Conservation (phyloP, 2,113 vertebrate genomes). For the Phalacrocorax pelagicus region DNA sequence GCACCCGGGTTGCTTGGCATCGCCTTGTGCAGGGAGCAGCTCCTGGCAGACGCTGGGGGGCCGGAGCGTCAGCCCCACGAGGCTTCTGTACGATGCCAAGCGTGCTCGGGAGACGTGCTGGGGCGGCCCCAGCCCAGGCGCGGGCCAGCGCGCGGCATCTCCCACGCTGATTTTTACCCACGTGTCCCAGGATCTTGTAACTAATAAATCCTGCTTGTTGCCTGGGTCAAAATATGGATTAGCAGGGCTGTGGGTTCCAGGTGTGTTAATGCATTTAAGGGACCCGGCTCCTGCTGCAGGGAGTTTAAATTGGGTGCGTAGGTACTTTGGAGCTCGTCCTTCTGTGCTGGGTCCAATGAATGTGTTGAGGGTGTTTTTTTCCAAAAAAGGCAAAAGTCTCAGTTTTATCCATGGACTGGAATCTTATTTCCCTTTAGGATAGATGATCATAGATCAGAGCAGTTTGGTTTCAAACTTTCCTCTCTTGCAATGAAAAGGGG, state of each 20-base stretch:
- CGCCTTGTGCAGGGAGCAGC: not conserved
- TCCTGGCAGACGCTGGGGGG: not conserved
- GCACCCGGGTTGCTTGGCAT: not conserved
- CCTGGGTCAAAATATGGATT: not conserved
- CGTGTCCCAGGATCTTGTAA: not conserved
- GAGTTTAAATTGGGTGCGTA: not conserved
- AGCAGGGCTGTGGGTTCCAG: not conserved
- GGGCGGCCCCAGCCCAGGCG: not conserved
- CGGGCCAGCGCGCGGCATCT: not conserved
- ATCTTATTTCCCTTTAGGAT: not conserved
- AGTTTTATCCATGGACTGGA: not conserved
- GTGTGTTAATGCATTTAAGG: not conserved
- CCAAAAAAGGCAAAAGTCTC: not conserved
- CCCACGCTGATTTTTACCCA: fast-evolving
- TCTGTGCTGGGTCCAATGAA: not conserved
- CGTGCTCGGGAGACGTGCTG: not conserved
- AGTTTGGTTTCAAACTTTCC: not conserved
- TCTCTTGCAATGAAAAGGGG: not conserved
- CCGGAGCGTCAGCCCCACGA: not conserved
- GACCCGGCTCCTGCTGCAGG: not conserved
- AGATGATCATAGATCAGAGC: not conserved
- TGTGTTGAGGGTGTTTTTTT: not conserved
- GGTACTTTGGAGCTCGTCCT: not conserved
- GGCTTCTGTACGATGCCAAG: not conserved
- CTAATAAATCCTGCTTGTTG: not conserved